Conservation (phyloP, 2,113 vertebrate species). For the Sula dactylatra region DNA sequence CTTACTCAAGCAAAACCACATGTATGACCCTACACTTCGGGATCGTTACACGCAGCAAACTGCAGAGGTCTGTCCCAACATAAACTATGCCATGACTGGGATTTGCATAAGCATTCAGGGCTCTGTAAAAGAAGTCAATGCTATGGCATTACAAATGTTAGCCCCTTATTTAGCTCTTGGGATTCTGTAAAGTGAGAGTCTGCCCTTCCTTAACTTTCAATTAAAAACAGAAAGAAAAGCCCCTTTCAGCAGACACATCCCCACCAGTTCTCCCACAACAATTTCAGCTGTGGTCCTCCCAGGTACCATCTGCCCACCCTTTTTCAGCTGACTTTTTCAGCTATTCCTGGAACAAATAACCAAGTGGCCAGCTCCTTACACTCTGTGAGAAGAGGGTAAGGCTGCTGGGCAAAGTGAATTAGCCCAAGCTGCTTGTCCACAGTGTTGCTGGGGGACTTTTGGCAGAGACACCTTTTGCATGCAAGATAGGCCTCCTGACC, state of each 20-base stretch:
- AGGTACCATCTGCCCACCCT: neutral
- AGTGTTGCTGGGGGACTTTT: neutral
- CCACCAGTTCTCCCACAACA: neutral
- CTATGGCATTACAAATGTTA: neutral
- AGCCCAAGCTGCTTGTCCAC: neutral
- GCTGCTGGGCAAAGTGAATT: neutral
- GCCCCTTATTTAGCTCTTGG: neutral
- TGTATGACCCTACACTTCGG: neutral
- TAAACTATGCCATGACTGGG: neutral
- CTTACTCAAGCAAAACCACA: neutral
- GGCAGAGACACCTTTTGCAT: neutral
- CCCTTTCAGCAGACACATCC: neutral
- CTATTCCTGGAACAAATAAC: neutral
- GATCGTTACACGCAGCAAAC: neutral
- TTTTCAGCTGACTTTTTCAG: neutral
- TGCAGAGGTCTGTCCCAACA: neutral
- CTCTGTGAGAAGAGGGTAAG: neutral
- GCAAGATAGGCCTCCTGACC: neutral
- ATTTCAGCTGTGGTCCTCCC: neutral
- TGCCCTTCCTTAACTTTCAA: neutral
- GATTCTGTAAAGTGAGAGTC: neutral
- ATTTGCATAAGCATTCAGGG: neutral
- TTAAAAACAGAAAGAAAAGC: neutral
- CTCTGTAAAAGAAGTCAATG: neutral
- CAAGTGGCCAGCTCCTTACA: neutral